Base-by-base conservation (phyloP, 1,140 invertebrate species). In the Oryctes rhinoceros region DNA sequence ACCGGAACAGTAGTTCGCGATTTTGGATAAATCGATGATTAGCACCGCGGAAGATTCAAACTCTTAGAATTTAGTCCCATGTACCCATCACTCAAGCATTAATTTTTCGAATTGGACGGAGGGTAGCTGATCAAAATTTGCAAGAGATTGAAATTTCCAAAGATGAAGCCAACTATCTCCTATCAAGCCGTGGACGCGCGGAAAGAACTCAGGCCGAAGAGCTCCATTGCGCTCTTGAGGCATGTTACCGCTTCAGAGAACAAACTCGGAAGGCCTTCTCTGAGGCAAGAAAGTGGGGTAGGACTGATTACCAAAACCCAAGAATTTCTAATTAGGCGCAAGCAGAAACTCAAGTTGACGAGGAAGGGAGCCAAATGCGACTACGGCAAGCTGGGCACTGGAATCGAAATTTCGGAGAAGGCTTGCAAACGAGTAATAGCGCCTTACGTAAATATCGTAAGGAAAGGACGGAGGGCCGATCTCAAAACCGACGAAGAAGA, bases 371-470 rank as follows among this genome's bases (percentile, higher is more conserved):
- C 7, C 5, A 62, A 62, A 44, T 4, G 53, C 53, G 53, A 62
- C 5, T 62, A 62, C 13, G 20, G 53, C 13, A 62, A 62, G 13
- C 53, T 62, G 20, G 15, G 15, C 0, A 62, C 30, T 10, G 62
- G 62, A 65, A 15, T 18, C 62, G 62, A n/a, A 18, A 18, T 24
- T 4, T 18, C 20, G 65, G 47, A 78, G 7, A 20, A 88, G 82
- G 87, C 88, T 1, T 89, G 88, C 0, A 85, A 86, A 35, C 84
- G 89, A 6, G 88, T 89, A 1, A 88, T 90, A 76, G 89, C 89
- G 0, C 89, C 89, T 0, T 89, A 89, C 78, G 88, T 89, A 0
- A 87, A 89, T 59, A 88, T 89, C 18, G 86, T 88, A 67, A 78
- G 88, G n/a, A 88, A 87, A 76, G 86, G 87, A 5, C 7, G 84